A percentile compares a stretch with the other conserved stretches of the same genome.
Conservation (phyloP, 2,888 invertebrate species). For the Invenusta paracnida region DNA sequence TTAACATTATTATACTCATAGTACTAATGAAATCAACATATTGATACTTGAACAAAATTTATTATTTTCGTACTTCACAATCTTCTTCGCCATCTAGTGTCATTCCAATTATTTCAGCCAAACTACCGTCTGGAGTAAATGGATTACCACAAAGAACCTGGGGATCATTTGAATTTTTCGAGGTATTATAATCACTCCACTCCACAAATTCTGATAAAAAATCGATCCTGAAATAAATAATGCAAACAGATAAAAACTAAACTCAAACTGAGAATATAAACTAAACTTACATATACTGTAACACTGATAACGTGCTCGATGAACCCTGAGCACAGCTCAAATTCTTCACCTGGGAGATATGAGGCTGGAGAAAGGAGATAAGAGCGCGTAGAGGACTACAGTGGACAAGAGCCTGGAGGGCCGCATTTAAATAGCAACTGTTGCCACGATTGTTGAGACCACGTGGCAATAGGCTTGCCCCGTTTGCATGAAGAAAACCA, state of each 20-base stretch:
- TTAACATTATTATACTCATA: neutral
- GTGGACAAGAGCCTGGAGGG: neutral
- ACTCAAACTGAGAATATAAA: too few relatives aligned
- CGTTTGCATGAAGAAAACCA: neutral
- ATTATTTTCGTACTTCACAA: neutral
- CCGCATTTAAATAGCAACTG: neutral
- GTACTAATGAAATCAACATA: too few relatives aligned
- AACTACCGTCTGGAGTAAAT: neutral
- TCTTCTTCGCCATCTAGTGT: neutral
- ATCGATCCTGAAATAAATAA: neutral
- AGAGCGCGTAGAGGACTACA: neutral
- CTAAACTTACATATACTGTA: neutral
- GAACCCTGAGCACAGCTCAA: neutral
- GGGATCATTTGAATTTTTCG: neutral
- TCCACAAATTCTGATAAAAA: neutral
- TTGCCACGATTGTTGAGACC: neutral
- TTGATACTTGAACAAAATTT: neutral
- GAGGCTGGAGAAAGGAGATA: neutral
- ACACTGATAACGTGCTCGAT: neutral
- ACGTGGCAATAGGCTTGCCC: neutral
- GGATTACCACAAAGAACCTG: neutral
- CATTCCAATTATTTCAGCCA: neutral
- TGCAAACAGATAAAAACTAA: too few relatives aligned
- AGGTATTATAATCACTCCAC: neutral
- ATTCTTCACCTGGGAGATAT: neutral